phyloP scores from a whole-genome alignment of 2,113 vertebrate species.

The Pimephales promelas region DNA sequence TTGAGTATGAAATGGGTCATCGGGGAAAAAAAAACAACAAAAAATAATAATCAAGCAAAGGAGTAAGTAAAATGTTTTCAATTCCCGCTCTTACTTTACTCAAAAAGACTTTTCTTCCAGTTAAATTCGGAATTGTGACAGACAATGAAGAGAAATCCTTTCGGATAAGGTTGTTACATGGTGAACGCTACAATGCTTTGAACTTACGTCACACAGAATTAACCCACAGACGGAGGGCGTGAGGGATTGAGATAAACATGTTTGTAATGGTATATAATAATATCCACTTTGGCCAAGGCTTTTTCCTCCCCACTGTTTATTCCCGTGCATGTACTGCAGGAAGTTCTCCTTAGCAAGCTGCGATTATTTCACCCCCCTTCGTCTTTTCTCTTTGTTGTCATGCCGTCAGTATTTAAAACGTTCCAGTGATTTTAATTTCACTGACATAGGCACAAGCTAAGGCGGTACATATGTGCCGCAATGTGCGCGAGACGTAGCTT shows the following conservation, averaged over 20 bases:
- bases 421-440: constrained; percentile 67
- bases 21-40: constrained; percentile 27
- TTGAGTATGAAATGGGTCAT: constrained; percentile 28
- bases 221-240: constrained; percentile 57
- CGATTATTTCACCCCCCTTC: constrained; percentile 45
- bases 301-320: constrained; percentile 45
- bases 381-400: constrained; percentile 62
- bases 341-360: constrained; percentile 59
- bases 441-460: constrained; percentile 62
- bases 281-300: constrained; percentile 65
- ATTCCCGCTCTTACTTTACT: constrained; percentile 42
- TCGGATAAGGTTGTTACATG: constrained; percentile 69
- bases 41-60: constrained; percentile 30
- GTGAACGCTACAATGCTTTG: constrained; percentile 73
- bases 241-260: constrained; percentile 76
- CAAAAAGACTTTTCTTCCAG: constrained; percentile 54
- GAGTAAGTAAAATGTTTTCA: constrained; percentile 24
- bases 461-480: constrained; percentile 58
- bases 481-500: constrained; percentile 57
- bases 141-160: constrained; percentile 64
- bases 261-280: constrained; percentile 80
- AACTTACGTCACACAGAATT: constrained; percentile 72
- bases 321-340: constrained; percentile 54
- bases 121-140: constrained; percentile 60
- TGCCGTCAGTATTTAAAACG: constrained; percentile 66